Base-by-base conservation (phyloP, 2,888 invertebrate genomes). In the Ochropleura plecta region DNA sequence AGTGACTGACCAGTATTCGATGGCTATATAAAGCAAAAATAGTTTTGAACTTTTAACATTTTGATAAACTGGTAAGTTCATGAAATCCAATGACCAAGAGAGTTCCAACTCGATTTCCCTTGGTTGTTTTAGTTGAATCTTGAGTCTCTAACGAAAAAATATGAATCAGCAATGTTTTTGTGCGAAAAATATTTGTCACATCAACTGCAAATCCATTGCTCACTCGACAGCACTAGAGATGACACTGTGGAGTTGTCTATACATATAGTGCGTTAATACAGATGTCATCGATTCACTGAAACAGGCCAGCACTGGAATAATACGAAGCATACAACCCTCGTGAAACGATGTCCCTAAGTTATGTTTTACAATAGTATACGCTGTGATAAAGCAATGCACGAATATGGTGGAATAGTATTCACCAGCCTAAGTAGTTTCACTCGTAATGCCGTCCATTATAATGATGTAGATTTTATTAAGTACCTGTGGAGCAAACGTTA, bases 331-430 rank as follows among this genome's bases (percentile, higher is more conserved):
- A 68, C 20, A 70, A 62, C 18, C 64, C 59, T 60, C 51, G 69
- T 64, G 18, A 62, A 64, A 42, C 16, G 46, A 70, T 48, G 57
- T 73, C 20, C 40, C 55, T 85, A 79, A 69, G 48, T 67, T 78
- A 81, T 64, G 72, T 62, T 71, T 69, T 77, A 79, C 66, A 64
- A 68, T 82, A 85, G 82, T 89, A 88, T 90, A 91, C 88, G 91
- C 94, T 94, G 94, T 94, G 94, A 94, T 94, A 93, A 89, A 91
- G 90, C 90, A 92, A 92, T 92, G 91, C 90, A 91, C 90, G 87
- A 84, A 89, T 88, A 74, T 62, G 64, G 82, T 75, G 64, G 72
- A 72, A 59, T 77, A 79, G 57, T 73, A 69, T 67, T 76, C 68
- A 55, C 73, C 67, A 63, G 53, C 70, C 66, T 77, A 74, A 76